A percentile compares a stretch with the other conserved stretches of the same genome.
phyloP scores from a whole-genome alignment of 2,797 vertebrate species.

The Oreonectes daqikongensis region DNA sequence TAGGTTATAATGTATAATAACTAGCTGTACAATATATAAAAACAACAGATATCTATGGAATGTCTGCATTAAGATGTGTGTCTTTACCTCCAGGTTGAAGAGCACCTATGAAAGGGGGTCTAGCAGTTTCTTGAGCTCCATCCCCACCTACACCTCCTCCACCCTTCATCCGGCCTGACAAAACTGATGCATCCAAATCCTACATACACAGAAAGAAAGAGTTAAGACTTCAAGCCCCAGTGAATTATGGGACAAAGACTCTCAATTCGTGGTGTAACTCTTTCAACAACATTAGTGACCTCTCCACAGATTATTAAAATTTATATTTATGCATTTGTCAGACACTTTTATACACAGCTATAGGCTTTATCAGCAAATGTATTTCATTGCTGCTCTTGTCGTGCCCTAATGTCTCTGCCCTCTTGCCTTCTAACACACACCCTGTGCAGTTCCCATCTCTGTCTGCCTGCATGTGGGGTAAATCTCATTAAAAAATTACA shows the following conservation, averaged over 20 bases:
- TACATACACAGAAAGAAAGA: conserved; percentile 47
- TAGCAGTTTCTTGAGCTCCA: background rate
- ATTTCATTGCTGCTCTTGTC: background rate
- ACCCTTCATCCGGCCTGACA: conserved; percentile 83
- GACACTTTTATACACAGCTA: no score
- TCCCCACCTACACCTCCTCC: conserved; percentile 70
- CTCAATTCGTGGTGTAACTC: no score
- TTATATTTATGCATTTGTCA: no score
- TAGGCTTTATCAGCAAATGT: no score
- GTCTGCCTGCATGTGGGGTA: conserved; percentile 41
- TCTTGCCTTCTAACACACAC: background rate
- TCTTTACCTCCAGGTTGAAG: conserved; percentile 67
- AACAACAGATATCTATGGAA: no score
- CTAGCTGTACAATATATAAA: no score
- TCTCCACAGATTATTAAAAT: no score
- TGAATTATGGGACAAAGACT: no score
- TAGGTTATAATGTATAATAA: no score
- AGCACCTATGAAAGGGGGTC: background rate
- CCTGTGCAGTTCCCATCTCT: background rate
- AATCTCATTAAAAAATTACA: conserved; percentile 76
- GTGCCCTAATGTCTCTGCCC: no score
- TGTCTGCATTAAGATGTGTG: background rate
- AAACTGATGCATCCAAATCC: conserved; percentile 76
- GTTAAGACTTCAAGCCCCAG: background rate
- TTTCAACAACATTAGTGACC: no score